These are phyloP conservation scores for Macaria liturata DNA, from an alignment of 2,888 invertebrate genomes.

Conservation along the genomic window DNA sequence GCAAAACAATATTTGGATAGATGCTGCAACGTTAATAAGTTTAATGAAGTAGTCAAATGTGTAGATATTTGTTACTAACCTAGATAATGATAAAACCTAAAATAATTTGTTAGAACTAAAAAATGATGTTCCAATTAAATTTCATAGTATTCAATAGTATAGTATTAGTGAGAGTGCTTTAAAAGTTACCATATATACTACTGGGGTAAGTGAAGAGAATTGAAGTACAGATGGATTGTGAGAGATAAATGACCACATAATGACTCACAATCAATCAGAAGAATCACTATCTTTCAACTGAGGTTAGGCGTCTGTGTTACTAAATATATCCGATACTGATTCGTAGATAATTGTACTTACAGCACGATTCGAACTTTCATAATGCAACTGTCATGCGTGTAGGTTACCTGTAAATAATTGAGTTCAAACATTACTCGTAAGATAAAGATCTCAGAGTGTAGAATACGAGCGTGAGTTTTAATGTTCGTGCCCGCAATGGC, in stretches of 20 bases:
- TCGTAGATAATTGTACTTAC: conserved; percentile 41
- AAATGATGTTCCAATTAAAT: too few relatives aligned
- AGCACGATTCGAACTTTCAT: conserved; percentile 48
- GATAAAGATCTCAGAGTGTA: conserved; percentile 56
- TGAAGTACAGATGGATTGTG: conserved; percentile 1
- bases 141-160: too few relatives aligned
- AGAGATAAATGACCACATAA: conserved; percentile 17
- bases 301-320: conserved; percentile 13
- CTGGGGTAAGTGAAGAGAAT: too few relatives aligned
- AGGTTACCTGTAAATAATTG: conserved; percentile 59
- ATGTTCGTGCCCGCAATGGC: conserved; percentile 40
- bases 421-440: conserved; percentile 59
- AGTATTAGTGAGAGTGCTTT: too few relatives aligned
- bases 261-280: conserved; percentile 20
- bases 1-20: conserved; percentile 51
- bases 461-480: conserved; percentile 48
- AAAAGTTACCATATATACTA: too few relatives aligned
- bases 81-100: too few relatives aligned
- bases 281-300: conserved; percentile 21
- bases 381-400: conserved; percentile 56
- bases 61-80: too few relatives aligned
- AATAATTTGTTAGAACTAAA: too few relatives aligned
- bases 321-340: conserved; percentile 33
- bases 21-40: conserved; percentile 13
- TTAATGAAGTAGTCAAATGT: too few relatives aligned